phyloP scores from a whole-genome alignment of 2,113 vertebrate species.

The Phocoena sinus region DNA sequence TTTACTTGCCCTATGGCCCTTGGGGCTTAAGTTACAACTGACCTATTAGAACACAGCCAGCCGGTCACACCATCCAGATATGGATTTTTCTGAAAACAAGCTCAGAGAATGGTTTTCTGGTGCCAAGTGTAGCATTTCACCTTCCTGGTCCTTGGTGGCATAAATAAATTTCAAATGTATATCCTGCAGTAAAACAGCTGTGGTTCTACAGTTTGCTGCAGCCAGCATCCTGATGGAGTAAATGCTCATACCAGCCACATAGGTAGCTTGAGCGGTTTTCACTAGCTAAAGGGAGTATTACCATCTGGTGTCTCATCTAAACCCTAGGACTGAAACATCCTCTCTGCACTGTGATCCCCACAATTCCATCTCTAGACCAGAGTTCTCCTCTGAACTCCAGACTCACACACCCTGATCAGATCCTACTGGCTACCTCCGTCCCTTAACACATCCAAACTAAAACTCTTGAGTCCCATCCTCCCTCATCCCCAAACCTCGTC shows the following conservation, averaged over 20 bases:
- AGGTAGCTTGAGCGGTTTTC: neutral
- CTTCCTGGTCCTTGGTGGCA: conserved; percentile 33
- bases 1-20: neutral
- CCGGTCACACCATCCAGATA: neutral
- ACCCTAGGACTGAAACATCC: neutral
- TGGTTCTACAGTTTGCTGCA: neutral
- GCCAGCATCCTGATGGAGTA: neutral
- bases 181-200: neutral
- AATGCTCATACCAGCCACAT: neutral
- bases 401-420: neutral
- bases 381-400: neutral
- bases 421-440: too few species aligned
- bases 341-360: neutral
- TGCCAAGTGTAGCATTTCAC: conserved; percentile 14
- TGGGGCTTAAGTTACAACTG: conserved; percentile 19
- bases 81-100: conserved; percentile 57
- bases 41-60: conserved; percentile 5
- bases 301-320: neutral
- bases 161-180: neutral
- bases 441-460: neutral
- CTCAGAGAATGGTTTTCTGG: conserved; percentile 28
- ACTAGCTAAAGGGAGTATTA: neutral
- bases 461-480: neutral
- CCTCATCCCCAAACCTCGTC: neutral
- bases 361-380: neutral